Evolutionary conservation across 2,888 invertebrate genomes (phyloP), one percentile per base, ranked within the genome.

Genomic region (Stramonita haemastoma): DNA sequence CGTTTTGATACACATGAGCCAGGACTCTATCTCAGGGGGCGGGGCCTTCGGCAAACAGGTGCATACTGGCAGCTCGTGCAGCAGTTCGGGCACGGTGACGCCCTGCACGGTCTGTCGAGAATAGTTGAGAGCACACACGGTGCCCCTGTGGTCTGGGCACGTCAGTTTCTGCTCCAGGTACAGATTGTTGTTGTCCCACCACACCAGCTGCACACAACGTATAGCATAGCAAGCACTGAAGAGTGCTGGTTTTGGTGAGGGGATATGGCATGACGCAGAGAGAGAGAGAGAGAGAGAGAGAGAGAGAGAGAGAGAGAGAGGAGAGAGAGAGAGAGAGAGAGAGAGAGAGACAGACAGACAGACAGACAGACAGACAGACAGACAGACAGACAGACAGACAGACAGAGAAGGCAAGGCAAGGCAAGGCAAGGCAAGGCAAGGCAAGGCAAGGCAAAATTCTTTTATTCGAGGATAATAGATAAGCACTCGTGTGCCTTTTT

Each of bases 111-210:
- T 46, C n/a, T 87, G 87, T 0, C 87, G 87, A 22, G 87, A 46
- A 46, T 32, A 87, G 87, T 87, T 87, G 73, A 87, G 8, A n/a
- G 87, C 87, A 15, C 70, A 70, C 73, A 87, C 29, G 26, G 66
- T 32, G 73, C 34, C 34, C 66, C 66, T 32, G 11, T 73, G n/a
- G 2, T n/a, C 36, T 0, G 57, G 29, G 32, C 87, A 34, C 46
- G 46, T 19, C 36, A 87, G 36, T 17, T 87, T 87, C 73, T 87
- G 87, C 73, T 87, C 87, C 36, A 87, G 26, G 73, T 87, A 87
- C 36, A 87, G 29, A 73, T n/a, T 73, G 46, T 73, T 11, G 22
- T 73, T 11, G 87, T 87, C 87, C 87, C 87, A 87, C 73, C 70
- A 87, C 87, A 34, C 22, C 0, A 87, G 15, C 87, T 87, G 73